Base-by-base conservation (phyloP, 2,888 invertebrate species). In the Drosophila conformis region DNA sequence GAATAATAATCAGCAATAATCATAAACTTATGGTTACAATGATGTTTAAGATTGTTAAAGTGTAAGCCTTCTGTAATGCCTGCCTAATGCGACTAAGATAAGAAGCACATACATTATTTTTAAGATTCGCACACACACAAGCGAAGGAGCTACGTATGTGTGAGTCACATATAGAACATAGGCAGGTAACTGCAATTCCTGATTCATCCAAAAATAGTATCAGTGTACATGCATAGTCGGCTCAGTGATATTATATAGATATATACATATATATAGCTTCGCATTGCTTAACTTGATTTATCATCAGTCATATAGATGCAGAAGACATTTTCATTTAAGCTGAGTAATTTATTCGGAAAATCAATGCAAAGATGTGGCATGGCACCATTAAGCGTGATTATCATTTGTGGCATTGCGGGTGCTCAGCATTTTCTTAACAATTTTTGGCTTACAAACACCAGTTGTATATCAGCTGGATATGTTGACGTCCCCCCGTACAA, bases 121-220 rank as follows among this genome's bases (percentile, higher is more conserved):
- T 10, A n/a, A 40, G n/a, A 40, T 40, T 40, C n/a, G 40, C n/a
- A 11, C 40, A n/a, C n/a, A 5, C 21, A 2, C 21, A 40, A 5
- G 4, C 21, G 13, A 7, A 46, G 15, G 25, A 15, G 46, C 13
- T 46, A 13, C 7, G 15, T 4, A 25, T 46, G 4, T 46, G 38
- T 18, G 25, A 15, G 13, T 15, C 7, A 69, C 13, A 69, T 10
- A 35, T 25, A 2, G 52, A 25, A 38, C 46, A 71, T 57, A 52
- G 56, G 36, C 66, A 69, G 83, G 69, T 80, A 80, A 78, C 69
- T 71, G 71, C 69, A 68, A 73, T 83, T 83, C 83, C 87, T 7
- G 77, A 63, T 60, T 21, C 13, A 6, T 42, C 1, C 42, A 13
- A 21, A 42, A 33, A 33, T 33, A 11, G 10, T 0, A 33, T 10